Evolutionary conservation across 1,140 invertebrate genomes (phyloP).

Genomic region (Portunus trituberculatus): DNA sequence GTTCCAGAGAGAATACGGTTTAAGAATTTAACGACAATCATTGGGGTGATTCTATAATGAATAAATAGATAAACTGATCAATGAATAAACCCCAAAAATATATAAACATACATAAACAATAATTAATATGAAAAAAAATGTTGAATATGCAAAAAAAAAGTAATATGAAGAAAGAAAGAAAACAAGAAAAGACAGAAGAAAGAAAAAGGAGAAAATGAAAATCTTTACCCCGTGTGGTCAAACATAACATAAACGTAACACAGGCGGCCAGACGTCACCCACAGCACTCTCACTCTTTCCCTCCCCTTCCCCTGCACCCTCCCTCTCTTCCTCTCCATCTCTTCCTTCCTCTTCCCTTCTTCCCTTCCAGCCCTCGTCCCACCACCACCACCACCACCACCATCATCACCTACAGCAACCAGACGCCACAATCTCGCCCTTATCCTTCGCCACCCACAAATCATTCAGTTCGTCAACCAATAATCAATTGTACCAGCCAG

Average conservation of each 20-base stretch:
- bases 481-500: constrained; percentile 33
- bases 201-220: not conserved
- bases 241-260: not conserved
- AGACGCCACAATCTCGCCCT: not conserved
- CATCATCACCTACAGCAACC: not conserved
- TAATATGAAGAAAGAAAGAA: not conserved
- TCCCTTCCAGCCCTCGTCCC: too few relatives aligned
- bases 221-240: too few relatives aligned
- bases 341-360: not conserved
- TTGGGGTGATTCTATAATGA: too few relatives aligned
- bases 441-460: too few relatives aligned
- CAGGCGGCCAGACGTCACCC: not conserved
- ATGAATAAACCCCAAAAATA: too few relatives aligned
- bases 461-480: constrained; percentile 33
- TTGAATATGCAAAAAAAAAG: not conserved
- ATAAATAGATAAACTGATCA: too few relatives aligned
- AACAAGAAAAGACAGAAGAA: not conserved
- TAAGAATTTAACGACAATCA: too few relatives aligned
- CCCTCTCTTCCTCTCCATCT: not conserved
- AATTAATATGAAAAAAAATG: not conserved
- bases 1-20: too few relatives aligned
- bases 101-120: not conserved
- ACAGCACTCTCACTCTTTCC: not conserved
- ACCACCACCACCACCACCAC: not conserved
- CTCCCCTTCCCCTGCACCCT: not conserved